Evolutionary conservation across 2,113 vertebrate genomes (phyloP), one percentile per base, ranked within the genome.

Genomic region (Lepus timidus): DNA sequence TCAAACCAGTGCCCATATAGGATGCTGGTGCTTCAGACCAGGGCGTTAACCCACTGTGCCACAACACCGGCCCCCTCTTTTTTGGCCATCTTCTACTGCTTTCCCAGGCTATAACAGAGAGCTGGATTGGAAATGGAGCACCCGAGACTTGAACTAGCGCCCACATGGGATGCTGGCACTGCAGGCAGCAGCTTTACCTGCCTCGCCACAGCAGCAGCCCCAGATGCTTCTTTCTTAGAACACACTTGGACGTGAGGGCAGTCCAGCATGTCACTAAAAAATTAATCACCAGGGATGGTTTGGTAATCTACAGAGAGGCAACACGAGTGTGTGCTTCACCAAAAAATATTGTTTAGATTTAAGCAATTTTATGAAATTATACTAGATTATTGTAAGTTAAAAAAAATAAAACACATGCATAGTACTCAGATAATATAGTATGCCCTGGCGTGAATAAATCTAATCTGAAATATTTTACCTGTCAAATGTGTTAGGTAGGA

Each of bases 291-390:
- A 81, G n/a, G 20, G 79, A 64, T 90, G 70, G 14, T 39, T 52
- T 49, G 31, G 65, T 12, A 95, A 62, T 31, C 49, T 52, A 36
- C 22, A 19, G 23, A 76, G 71, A 87, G 75, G 44, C 44, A 79
- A 87, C 55, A 58, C 19, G 55, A 76, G 78, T 70, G 78, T 25
- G 91, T 93, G 78, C 70, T 79, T 85, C 13, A 79, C 65, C 67
- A 86, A 9, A 92, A 36, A 52, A 83, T 85, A 86, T 93, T 19
- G 27, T 93, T 88, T 94, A 93, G 61, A 73, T 85, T 89, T 17
- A 68, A 88, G 58, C n/a, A 71, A 25, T 74, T 85, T 76, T 62
- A 52, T 80, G 36, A 83, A 83, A 62, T 33, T 67, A 51, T 8
- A 36, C 61, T 74, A 6, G 62, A 67, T 88, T 88, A 92, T 75